Evolutionary conservation across 2,888 invertebrate species (phyloP), one percentile per base, ranked within the genome.

Genomic region (Drosophila monieri): DNA sequence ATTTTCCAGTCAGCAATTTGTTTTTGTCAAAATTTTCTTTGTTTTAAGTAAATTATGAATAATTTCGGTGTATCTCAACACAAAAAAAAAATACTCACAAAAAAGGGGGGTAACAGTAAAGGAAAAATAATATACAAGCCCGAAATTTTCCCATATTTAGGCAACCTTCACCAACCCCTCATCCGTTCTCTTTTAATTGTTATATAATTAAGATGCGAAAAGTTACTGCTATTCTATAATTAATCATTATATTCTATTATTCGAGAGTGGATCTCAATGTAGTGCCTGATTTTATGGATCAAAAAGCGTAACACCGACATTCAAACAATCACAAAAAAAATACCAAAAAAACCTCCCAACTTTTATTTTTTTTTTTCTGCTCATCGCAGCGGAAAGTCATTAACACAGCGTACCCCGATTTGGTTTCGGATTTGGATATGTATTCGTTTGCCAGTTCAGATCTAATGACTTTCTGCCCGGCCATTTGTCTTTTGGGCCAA

Each of bases 171-270:
- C 71, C 8, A 3, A 5, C 46, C 6, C 32, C 21, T 15, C 49
- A 35, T 56, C 39, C 43, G 35, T 47, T 51, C 52, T 61, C 37
- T 56, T 77, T 84, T 86, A 84, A 84, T 86, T 83, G 81, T 83
- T 80, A 77, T 86, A 77, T 83, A 83, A 80, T 86, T 84, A 86
- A 83, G 85, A 83, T 84, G 85, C 81, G 73, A 80, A 77, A 81
- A 78, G 71, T 86, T 86, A 86, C 86, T 27, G 9, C 9, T 27
- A 27, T 27, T 27, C 27, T 27, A 27, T 27, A 9, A 27, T 27
- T 27, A 27, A 27, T 27, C 27, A 27, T 23, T 86, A 86, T 84
- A 84, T 62, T 62, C 65, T 37, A 64, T 64, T 64, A 64, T 64
- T 44, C 30, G 46, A 12, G 35, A 18, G 44, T 54, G 44, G 66